These are phyloP conservation scores for Eurois occulta DNA, from an alignment of 2,888 invertebrate species.

Conservation along the genomic window DNA sequence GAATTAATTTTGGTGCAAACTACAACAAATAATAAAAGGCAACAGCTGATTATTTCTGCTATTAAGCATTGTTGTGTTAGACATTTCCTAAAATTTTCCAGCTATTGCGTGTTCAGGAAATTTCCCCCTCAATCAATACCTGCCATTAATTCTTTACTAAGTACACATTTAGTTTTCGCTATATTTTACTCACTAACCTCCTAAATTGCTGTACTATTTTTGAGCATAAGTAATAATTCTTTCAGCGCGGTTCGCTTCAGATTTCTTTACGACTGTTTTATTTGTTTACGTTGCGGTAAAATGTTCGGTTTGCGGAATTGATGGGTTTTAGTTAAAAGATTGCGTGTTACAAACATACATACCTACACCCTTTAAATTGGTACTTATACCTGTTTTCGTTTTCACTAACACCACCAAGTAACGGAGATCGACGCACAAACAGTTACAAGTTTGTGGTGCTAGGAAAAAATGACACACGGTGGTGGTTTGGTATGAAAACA, in stretches of 20 bases:
- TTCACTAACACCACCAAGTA: neutral
- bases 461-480: neutral
- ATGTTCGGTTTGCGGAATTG: conserved; percentile 16
- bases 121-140: conserved; percentile 17
- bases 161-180: conserved; percentile 30
- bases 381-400: neutral
- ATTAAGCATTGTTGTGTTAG: neutral
- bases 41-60: neutral
- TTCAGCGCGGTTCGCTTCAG: conserved; percentile 28
- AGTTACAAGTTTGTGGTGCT: neutral
- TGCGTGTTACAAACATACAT: neutral
- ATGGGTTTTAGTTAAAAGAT: conserved; percentile 10
- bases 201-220: conserved; percentile 36
- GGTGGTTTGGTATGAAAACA: neutral
- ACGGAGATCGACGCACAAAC: too few relatives aligned
- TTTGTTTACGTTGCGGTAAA: conserved; percentile 48
- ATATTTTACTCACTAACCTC: conserved; percentile 20
- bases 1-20: neutral
- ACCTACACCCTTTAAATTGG: neutral
- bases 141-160: conserved; percentile 5
- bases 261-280: conserved; percentile 36
- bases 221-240: conserved; percentile 37
- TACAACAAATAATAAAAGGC: neutral
- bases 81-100: neutral
- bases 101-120: neutral